Evolutionary conservation across 2,888 invertebrate genomes (phyloP).

Genomic region (Apocheima hispidaria): DNA sequence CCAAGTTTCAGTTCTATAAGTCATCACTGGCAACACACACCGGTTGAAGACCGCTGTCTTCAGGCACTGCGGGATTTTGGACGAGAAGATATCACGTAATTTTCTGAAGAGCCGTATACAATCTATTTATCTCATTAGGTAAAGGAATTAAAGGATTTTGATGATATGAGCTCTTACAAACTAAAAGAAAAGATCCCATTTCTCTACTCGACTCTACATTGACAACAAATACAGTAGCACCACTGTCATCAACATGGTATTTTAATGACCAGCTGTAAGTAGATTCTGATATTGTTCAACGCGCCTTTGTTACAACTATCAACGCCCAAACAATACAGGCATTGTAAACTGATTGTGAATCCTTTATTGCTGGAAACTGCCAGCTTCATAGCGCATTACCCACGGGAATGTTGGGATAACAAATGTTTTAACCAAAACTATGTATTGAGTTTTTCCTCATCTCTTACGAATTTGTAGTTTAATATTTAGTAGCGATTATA

Average conservation of each 20-base stretch:
- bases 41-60: too few species aligned
- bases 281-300: constrained; percentile 19
- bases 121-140: too few species aligned
- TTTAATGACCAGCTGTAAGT: constrained; percentile 14
- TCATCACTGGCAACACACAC: too few species aligned
- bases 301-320: constrained; percentile 30
- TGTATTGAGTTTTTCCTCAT: not conserved
- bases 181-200: too few species aligned
- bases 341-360: constrained; percentile 32
- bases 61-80: too few species aligned
- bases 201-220: not conserved
- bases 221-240: not conserved
- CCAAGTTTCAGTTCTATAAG: too few species aligned
- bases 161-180: too few species aligned
- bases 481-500: too few species aligned
- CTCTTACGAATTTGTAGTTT: too few species aligned
- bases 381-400: constrained; percentile 1
- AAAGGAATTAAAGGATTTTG: too few species aligned
- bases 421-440: not conserved
- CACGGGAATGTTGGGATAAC: not conserved
- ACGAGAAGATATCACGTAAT: too few species aligned
- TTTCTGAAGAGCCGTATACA: too few species aligned
- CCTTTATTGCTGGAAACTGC: constrained; percentile 23
- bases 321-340: constrained; percentile 23
- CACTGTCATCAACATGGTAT: constrained; percentile 20